These are phyloP conservation scores for Panzeria rudis DNA, from an alignment of 2,888 invertebrate genomes.

Conservation along the genomic window DNA sequence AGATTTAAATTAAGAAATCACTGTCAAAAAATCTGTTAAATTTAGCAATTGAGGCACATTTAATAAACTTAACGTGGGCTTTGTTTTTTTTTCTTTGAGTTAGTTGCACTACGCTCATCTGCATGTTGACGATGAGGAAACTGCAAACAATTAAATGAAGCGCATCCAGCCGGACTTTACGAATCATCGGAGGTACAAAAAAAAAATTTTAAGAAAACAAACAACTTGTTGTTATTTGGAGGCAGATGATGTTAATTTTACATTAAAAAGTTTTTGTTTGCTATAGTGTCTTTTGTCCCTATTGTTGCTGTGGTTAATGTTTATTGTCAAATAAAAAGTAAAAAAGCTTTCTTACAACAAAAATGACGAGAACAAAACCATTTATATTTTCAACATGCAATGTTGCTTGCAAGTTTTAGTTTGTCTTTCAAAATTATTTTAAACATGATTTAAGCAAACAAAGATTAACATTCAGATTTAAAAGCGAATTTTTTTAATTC, in stretches of 20 bases:
- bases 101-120: constrained; percentile 28
- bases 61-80: constrained; percentile 70
- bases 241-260: constrained; percentile 33
- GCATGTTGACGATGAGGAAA: constrained; percentile 27
- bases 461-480: not conserved
- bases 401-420: not conserved
- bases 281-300: not conserved
- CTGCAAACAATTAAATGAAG: constrained; percentile 62
- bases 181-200: constrained; percentile 51
- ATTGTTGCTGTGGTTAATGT: not conserved
- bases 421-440: constrained; percentile 41
- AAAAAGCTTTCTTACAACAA: constrained; percentile 32
- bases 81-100: constrained; percentile 8
- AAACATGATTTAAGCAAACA: constrained; percentile 12
- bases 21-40: constrained; percentile 79
- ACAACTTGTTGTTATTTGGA: constrained; percentile 36
- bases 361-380: not conserved
- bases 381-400: constrained; percentile 35
- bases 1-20: constrained; percentile 79
- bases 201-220: constrained; percentile 14
- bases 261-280: not conserved
- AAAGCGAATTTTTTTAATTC: not conserved
- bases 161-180: constrained; percentile 71
- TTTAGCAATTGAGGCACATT: constrained; percentile 71
- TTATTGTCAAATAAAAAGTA: not conserved